Base-by-base conservation (phyloP, 1,140 invertebrate species). In the Penaeus vannamei region DNA sequence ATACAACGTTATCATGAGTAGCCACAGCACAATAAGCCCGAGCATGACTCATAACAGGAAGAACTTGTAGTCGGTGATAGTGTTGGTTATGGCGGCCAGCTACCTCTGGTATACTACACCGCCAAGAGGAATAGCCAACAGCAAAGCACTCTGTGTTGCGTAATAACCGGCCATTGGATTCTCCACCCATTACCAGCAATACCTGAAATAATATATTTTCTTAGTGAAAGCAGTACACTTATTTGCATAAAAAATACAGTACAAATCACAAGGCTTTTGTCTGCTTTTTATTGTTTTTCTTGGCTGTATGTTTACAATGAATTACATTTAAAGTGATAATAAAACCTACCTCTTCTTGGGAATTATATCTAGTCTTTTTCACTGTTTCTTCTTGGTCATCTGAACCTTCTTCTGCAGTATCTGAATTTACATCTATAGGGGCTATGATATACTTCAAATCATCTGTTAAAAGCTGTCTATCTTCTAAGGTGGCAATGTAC, bases 121-220 rank as follows among this genome's bases (percentile, higher is more conserved):
- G 81, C 87, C 87, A 89, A 8, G 66, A 79, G 8, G 87, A 77
- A 59, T 79, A 84, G 7, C 87, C 87, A n/a, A 89, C 53, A 17
- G 82, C 83, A 64, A 89, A 89, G 72, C 87, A 89, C 59, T 89
- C 87, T n/a, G 72, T 84, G 79, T 89, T 89, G 20, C 87, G 64
- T n/a, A 89, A 69, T 26, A 89, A 22, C 10, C 87, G 82, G 69
- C 87, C 87, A 72, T 89, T 89, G 32, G 87, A 89, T 60, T 89
- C 87, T 10, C 87, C 87, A 29, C 64, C 87, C 82, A 89, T 89
- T 36, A 89, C 87, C 20, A 89, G 82, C 36, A 89, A 29, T 29
- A 89, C 87, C 87, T 89, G 53, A 12, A 32, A 59, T 22, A 60
- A 69, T 20, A 53, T 12, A 17, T 53, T 53, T 10, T 53, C 0